phyloP scores from a whole-genome alignment of 2,888 invertebrate genomes.

The Cerastis rubricosa region DNA sequence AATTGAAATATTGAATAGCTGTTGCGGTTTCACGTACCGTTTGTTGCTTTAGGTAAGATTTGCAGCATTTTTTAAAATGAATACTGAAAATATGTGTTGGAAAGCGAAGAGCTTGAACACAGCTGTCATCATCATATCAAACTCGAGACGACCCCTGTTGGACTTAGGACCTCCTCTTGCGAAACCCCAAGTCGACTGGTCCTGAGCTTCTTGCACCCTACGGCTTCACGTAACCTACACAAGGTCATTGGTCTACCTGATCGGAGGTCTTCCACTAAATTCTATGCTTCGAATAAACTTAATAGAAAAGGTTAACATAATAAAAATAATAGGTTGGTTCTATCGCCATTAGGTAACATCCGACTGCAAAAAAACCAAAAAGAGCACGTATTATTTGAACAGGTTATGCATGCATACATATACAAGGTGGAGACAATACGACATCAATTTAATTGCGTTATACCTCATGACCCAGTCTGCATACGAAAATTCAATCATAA shows the following conservation, averaged over 20 bases:
- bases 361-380: no score
- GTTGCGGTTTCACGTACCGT: slow-evolving; percentile 9
- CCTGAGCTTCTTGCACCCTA: neutral
- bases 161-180: neutral
- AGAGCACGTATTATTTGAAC: no score
- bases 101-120: neutral
- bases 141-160: neutral
- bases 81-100: neutral
- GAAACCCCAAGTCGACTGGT: no score
- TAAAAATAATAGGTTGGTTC: no score
- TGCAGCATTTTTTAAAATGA: neutral
- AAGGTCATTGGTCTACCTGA: neutral
- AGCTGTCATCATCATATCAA: neutral
- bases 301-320: no score
- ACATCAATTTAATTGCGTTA: no score
- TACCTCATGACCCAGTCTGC: no score
- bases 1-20: slow-evolving; percentile 34
- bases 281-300: no score
- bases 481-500: no score
- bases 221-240: neutral
- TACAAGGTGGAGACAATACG: no score
- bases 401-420: no score
- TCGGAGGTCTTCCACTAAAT: neutral
- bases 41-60: neutral
- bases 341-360: no score